Evolutionary conservation across 2,797 vertebrate species (phyloP).

Genomic region (Ptychobarbus kaznakovi): DNA sequence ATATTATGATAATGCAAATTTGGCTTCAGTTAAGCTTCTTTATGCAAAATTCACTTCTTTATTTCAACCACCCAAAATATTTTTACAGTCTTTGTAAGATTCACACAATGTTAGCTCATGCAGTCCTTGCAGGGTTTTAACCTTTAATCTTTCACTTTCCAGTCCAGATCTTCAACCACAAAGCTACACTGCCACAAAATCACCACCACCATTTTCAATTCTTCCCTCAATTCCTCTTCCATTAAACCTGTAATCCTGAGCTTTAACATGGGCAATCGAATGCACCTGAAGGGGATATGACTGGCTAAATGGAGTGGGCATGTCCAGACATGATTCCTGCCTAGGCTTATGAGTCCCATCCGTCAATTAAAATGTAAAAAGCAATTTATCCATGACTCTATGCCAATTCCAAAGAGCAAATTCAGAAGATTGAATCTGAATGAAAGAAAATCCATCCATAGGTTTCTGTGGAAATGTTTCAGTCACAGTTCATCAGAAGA

Average conservation of each 20-base stretch:
- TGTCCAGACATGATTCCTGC: conserved; percentile 32
- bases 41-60: background rate
- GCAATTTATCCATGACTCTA: conserved; percentile 8
- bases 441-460: conserved; percentile 1
- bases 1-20: background rate
- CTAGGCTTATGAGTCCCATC: conserved; percentile 22
- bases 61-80: background rate
- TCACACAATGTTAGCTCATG: background rate
- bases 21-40: background rate
- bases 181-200: background rate
- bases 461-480: background rate
- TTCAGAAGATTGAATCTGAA: conserved; percentile 3
- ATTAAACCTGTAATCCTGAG: conserved; percentile 45
- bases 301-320: conserved; percentile 31
- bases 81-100: background rate
- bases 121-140: background rate
- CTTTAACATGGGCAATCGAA: conserved; percentile 26
- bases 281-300: conserved; percentile 8
- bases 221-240: conserved; percentile 1
- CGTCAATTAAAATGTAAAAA: conserved; percentile 37
- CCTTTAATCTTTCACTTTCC: background rate
- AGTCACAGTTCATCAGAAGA: background rate
- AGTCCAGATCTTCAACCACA: background rate
- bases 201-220: background rate
- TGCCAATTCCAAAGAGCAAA: background rate